Evolutionary conservation across 2,113 vertebrate species (phyloP), one percentile per base, ranked within the genome.

Genomic region (Pteronura brasiliensis): DNA sequence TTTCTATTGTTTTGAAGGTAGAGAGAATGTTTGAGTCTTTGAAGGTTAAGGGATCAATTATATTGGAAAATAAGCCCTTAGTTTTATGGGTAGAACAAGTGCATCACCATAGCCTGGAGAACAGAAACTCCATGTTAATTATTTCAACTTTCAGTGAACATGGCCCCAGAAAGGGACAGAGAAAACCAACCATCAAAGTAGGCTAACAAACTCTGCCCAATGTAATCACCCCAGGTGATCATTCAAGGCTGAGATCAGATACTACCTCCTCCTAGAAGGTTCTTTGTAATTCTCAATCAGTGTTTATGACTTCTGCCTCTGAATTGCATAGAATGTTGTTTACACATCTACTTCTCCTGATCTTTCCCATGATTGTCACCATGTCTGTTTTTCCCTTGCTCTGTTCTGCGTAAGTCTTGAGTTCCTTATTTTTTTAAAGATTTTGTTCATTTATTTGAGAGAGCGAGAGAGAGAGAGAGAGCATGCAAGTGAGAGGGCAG

Each of bases 1-100:
- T 96, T 97, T 49, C 27, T 36, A 44, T 63, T 88, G 80, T 97
- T 98, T 31, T 97, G 42, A 59, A 95, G 72, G 34, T 57, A 92
- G 63, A 93, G 57, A 96, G 84, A 98, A 92, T 93, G 96, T 98
- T 97, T 98, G 95, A 97, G 67, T 95, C 96, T 80, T 72, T 9
- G 97, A 96, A 96, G 77, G 69, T 95, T 97, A 97, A 96, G 74
- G 96, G 96, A 97, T 97, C 92, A 97, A 94, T 97, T 95, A 93
- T 97, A 57, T 88, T 95, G 82, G 85, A 94, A 93, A 97, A 95
- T 96, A 87, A 97, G 82, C 92, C 61, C 25, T 85, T 55, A 57
- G 71, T 96, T 97, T 84, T 88, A 93, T 52, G 25, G 91, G 55
- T 94, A 88, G 84, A 93, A 55, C 3, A 76, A 31, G 4, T 76